Base-by-base conservation (phyloP, 2,797 vertebrate genomes). In the Atherinosoma microstoma region DNA sequence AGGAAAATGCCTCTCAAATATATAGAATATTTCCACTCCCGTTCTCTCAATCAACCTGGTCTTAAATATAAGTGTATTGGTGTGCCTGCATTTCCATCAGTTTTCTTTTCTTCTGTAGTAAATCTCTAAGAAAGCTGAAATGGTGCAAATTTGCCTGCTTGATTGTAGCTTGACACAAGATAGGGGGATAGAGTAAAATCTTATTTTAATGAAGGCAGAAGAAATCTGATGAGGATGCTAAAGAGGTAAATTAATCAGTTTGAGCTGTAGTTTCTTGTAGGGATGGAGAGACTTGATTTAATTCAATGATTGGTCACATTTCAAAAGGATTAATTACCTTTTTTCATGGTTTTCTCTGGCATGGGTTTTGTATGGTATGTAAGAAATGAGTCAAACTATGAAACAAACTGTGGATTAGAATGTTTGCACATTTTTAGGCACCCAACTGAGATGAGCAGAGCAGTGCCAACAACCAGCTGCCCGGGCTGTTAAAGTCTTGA, bases 21-120 rank as follows among this genome's bases (percentile, higher is more conserved):
- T 74, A 67, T 56, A 63, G 71, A 36, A 77, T 90, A 82, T 71
- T 83, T 79, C 68, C 54, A 67, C 70, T 83, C 71, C 66, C 63
- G 45, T 58, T 69, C 35, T 79, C 71, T 91, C 91, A 90, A 92
- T 90, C 88, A 91, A 65, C 87, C 83, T 84, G 70, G 80, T 85
- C 65, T 88, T 87, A 79, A 93, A 89, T 78, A 58, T 35, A 65
- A 60, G 59, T 77, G 84, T 91, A 88, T 88, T 84, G 79, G 42
- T 76, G 74, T 80, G 57, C 73, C 76, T 90, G 81, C 54, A 78
- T 86, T 87, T 86, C 73, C 34, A 75, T 65, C 64, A 79, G 57
- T 76, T 76, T 87, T 68, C 74, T 76, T 87, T 67, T 87, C 67
- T 83, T 72, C 75, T 49, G 42, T 18, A 22, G 47, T 82, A 51